Conservation (phyloP, 2,113 vertebrate species). For the Pogona vitticeps region DNA sequence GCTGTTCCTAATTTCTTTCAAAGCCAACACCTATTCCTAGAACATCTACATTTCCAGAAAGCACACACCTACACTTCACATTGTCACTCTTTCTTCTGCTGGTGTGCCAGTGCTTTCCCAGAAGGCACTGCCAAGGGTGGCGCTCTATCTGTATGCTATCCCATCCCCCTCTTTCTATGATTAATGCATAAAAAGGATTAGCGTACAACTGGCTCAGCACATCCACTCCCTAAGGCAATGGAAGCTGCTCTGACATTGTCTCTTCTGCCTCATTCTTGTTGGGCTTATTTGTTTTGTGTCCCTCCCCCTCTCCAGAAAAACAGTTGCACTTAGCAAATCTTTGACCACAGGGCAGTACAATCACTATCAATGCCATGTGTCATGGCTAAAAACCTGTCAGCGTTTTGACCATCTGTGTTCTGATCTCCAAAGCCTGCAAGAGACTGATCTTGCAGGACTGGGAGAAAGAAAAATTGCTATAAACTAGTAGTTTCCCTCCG, state of each 20-base stretch:
- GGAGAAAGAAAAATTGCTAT: no score
- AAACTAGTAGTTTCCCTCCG: background rate
- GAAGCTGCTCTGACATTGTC: background rate
- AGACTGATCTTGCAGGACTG: background rate
- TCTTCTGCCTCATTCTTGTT: background rate
- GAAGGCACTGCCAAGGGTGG: background rate
- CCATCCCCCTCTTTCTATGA: no score
- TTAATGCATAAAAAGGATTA: background rate
- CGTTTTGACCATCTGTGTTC: background rate
- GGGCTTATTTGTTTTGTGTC: background rate
- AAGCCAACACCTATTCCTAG: no score
- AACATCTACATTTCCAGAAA: no score
- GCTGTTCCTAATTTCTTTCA: background rate
- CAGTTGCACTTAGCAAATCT: background rate
- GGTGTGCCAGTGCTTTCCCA: background rate
- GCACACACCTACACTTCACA: background rate
- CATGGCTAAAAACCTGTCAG: background rate
- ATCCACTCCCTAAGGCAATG: background rate
- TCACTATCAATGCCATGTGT: background rate
- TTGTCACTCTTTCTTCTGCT: no score
- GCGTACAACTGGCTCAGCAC: background rate
- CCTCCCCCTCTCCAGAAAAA: background rate
- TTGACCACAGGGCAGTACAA: background rate
- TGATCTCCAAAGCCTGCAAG: background rate
- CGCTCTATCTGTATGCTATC: background rate